Base-by-base conservation (phyloP, 1,140 invertebrate species). In the Solenopsis fugax region DNA sequence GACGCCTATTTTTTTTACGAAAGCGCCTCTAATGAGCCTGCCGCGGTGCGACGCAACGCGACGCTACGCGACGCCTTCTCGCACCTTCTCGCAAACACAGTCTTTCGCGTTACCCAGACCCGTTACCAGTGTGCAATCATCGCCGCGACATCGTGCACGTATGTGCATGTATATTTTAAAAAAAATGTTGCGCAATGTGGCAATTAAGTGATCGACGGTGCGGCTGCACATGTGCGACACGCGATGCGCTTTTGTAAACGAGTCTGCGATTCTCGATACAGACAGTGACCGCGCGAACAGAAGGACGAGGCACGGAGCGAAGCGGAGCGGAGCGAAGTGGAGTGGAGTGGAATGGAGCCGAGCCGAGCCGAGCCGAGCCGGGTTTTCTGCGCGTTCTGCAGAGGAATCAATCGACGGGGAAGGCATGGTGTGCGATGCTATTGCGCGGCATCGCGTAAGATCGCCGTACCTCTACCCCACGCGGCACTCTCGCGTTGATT, bases 361-460 rank as follows among this genome's bases (percentile, higher is more conserved):
- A 29, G 29, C 29, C 29, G 29, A 29, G 29, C 29, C 29, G 29
- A 2, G 29, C 29, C 29, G 29, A 2, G 29, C 29, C 29, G 29
- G 29, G 48, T 10, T 50, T 9, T 13, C 21, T 65, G 67, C 21
- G 13, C 7, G 9, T 52, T 52, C 13, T 9, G 16, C 58, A 5
- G 16, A n/a, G n/a, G 67, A 37, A 58, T 82, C 58, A 72, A 82
- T 69, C 48, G 45, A 41, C 62, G 58, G 48, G 7, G n/a, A 16
- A 52, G 18, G 75, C 21, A 75, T 58, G 54, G 56, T 52, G 64
- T 76, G n/a, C 34, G 77, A 80, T 72, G 67, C 37, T 82, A 72
- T 82, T 82, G 78, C 78, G 67, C 52, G 65, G 21, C 37, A 82
- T 72, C 52, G 78, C 67, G 78, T 73, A 82, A 82, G 78, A 73